Evolutionary conservation across 2,797 vertebrate species (phyloP).

Genomic region (Cephalopachus bancanus): DNA sequence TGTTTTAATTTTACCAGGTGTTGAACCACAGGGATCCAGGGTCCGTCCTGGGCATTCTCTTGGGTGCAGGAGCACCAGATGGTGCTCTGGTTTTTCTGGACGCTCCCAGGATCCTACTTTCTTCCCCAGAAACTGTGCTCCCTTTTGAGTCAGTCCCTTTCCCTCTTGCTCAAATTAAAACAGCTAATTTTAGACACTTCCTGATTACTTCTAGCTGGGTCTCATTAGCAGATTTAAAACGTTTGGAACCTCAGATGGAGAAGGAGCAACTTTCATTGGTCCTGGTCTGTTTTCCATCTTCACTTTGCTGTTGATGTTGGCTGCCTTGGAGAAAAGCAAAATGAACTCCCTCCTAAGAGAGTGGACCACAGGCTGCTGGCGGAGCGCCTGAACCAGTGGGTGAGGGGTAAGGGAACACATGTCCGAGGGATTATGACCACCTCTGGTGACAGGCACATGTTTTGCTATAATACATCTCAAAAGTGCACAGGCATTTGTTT

Average conservation of each 20-base stretch:
- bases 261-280: slow-evolving; percentile 74
- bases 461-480: background rate
- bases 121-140: slow-evolving; percentile 35
- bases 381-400: background rate
- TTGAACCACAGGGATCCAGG: background rate
- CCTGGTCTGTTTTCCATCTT: slow-evolving; percentile 78
- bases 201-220: slow-evolving; percentile 82
- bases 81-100: slow-evolving; percentile 61
- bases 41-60: background rate
- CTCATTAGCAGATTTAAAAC: slow-evolving; percentile 81
- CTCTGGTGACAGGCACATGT: slow-evolving; percentile 43
- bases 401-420: slow-evolving; percentile 54
- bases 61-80: slow-evolving; percentile 55
- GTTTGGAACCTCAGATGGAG: slow-evolving; percentile 74
- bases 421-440: slow-evolving; percentile 41
- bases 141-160: slow-evolving; percentile 63
- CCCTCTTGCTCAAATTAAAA: slow-evolving; percentile 78
- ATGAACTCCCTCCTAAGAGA: slow-evolving; percentile 68
- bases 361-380: slow-evolving; percentile 63
- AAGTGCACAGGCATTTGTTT: background rate
- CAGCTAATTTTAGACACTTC: slow-evolving; percentile 82
- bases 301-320: slow-evolving; percentile 74
- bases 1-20: slow-evolving; percentile 40
- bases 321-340: slow-evolving; percentile 66
- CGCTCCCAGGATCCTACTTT: slow-evolving; percentile 44